A percentile compares a stretch with the other conserved stretches of the same genome.
These are phyloP conservation scores for Bolborhynchus lineola DNA, from an alignment of 2,113 vertebrate genomes.

Conservation along the genomic window DNA sequence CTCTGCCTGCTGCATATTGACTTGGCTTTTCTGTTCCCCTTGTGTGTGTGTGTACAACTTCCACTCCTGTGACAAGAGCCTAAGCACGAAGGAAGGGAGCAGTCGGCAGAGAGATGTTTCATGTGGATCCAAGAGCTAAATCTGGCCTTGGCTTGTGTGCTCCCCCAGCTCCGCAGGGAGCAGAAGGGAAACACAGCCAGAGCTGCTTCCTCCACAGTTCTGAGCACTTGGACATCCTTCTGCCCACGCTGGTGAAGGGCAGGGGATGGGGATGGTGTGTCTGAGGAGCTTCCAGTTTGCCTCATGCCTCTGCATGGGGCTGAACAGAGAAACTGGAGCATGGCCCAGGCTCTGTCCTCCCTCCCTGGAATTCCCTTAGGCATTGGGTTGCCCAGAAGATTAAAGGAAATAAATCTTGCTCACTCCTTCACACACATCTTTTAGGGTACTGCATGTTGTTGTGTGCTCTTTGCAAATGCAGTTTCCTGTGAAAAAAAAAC, in stretches of 20 bases:
- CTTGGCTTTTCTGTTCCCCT: conserved; percentile 5
- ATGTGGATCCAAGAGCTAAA: conserved; percentile 58
- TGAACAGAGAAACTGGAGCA: neutral
- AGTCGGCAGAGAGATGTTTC: neutral
- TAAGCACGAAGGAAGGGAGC: neutral
- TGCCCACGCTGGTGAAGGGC: neutral
- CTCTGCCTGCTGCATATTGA: neutral
- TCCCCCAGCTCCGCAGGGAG: neutral
- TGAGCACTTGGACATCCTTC: neutral
- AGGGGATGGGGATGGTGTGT: neutral
- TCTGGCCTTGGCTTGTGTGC: conserved; percentile 2
- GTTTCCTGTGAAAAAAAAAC: conserved; percentile 55
- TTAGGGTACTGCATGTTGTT: neutral
- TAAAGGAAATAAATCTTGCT: conserved; percentile 11
- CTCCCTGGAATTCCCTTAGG: neutral
- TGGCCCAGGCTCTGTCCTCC: neutral
- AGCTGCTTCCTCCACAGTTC: conserved; percentile 15
- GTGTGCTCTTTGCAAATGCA: conserved; percentile 44
- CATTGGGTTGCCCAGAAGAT: neutral
- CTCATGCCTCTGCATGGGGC: neutral
- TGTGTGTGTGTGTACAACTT: neutral
- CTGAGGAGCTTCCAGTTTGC: neutral
- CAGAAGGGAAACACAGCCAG: conserved; percentile 6
- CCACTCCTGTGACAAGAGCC: neutral
- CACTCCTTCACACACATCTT: conserved; percentile 2